Evolutionary conservation across 2,888 invertebrate genomes (phyloP).

Genomic region (Malthinus seriepunctatus): DNA sequence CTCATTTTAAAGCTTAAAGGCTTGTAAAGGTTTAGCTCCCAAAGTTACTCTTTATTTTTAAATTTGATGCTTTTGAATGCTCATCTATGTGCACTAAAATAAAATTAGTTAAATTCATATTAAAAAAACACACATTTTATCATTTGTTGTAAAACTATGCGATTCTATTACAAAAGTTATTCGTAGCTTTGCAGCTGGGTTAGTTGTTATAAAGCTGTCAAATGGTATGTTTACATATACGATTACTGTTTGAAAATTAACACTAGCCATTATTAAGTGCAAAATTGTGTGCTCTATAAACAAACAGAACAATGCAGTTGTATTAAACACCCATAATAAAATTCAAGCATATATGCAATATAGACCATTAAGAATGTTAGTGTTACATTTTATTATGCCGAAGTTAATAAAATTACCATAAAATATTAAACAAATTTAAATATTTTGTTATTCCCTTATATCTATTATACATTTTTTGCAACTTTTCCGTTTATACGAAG

Average conservation of each 20-base stretch:
- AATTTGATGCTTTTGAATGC: too few relatives aligned
- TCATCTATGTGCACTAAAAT: too few relatives aligned
- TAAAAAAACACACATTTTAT: too few relatives aligned
- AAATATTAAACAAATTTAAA: too few relatives aligned
- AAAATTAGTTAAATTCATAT: too few relatives aligned
- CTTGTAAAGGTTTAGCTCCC: too few relatives aligned
- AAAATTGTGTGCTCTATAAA: conserved; percentile 20
- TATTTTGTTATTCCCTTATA: too few relatives aligned
- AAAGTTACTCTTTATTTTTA: too few relatives aligned
- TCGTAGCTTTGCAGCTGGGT: conserved; percentile 15
- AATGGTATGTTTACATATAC: conserved; percentile 19
- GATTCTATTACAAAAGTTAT: conserved; percentile 18
- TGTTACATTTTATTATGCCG: not conserved
- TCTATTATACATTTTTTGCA: too few relatives aligned
- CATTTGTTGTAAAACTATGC: conserved; percentile 9
- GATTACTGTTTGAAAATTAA: conserved; percentile 25
- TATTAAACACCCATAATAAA: conserved; percentile 5
- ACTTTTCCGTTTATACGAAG: too few relatives aligned
- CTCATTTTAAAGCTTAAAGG: too few relatives aligned
- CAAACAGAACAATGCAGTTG: conserved; percentile 15
- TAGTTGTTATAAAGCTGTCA: conserved; percentile 16
- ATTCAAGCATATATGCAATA: conserved; percentile 7
- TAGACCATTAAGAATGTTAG: conserved; percentile 6
- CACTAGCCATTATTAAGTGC: conserved; percentile 21
- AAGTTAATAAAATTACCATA: not conserved